These are phyloP conservation scores for Erpornis zantholeuca DNA, from an alignment of 2,113 vertebrate species.

Conservation along the genomic window DNA sequence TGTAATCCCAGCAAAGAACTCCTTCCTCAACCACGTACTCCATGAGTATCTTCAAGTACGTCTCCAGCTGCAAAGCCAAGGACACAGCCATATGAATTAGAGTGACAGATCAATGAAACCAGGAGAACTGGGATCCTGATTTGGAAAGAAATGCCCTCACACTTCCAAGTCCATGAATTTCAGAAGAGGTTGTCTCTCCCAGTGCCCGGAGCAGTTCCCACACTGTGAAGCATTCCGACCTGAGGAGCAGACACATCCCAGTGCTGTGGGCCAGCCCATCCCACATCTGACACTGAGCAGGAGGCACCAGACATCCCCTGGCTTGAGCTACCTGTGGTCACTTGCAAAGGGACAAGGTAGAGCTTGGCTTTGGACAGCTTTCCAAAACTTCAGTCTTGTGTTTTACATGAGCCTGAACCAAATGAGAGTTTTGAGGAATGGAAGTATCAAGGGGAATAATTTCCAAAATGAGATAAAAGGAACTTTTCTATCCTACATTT, in stretches of 20 bases:
- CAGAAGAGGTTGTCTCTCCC: neutral
- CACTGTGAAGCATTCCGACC: rapidly evolving
- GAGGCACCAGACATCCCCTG: rapidly evolving
- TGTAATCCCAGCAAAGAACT: neutral
- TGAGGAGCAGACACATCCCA: rapidly evolving
- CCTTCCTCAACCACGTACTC: neutral
- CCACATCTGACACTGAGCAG: too few species aligned
- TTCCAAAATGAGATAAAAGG: neutral
- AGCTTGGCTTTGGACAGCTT: neutral
- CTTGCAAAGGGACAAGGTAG: neutral
- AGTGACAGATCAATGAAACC: neutral
- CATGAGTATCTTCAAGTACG: neutral
- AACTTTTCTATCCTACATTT: neutral
- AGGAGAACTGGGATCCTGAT: neutral
- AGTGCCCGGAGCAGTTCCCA: neutral
- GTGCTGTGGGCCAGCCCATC: rapidly evolving
- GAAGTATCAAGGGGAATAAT: neutral
- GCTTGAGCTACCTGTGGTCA: neutral
- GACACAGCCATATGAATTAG: too few species aligned
- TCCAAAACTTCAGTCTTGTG: neutral
- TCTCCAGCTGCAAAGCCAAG: neutral
- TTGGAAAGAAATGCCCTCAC: neutral
- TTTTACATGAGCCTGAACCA: neutral
- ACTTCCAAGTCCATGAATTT: neutral
- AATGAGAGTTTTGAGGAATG: neutral